Base-by-base conservation (phyloP, 2,797 vertebrate species). In the Coranthus polyacanthus region DNA sequence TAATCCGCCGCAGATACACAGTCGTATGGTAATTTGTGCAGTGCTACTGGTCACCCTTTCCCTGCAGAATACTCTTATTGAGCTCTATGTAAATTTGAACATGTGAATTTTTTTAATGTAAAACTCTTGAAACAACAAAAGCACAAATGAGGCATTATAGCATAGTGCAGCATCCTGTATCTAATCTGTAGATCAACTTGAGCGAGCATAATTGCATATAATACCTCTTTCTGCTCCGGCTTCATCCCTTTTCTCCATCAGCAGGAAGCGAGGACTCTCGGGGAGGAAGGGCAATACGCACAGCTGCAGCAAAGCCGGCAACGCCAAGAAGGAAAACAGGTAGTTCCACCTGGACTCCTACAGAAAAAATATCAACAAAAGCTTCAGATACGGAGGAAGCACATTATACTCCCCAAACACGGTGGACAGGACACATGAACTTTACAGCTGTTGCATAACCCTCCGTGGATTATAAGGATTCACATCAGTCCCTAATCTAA, bases 191-290 rank as follows among this genome's bases (percentile, higher is more conserved):
- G 8, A 43, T 37, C 12, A 29, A 16, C 7, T 37, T 34, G 12
- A 67, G 21, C n/a, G 17, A 62, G 12, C 12, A 13, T 32, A 34
- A 5, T 9, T 18, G 12, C 37, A 12, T 39, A 8, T 4, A 12
- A 5, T 95, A 99, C 97, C 97, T 96, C 87, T 94, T 72, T 94
- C 82, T 42, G 97, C 97, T 60, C 84, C 90, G 0, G 64, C 92
- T 0, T 90, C 92, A 11, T 98, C 90, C 2, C 93, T 92, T 72
- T 93, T 95, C 86, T 98, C 96, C 41, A 98, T 94, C 43, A 99
- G 94, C 59, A 99, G 94, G 86, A 95, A 98, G 32, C 93, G 94
- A 0, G 97, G 97, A 83, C 96, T 98, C 87, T 99, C 96, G 0
- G 97, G 98, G 12, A 99, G 93, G 70, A 98, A 98, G 36, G 97